phyloP scores from a whole-genome alignment of 64 coral and sea anemone genomes.

The Stylophora pistillata region DNA sequence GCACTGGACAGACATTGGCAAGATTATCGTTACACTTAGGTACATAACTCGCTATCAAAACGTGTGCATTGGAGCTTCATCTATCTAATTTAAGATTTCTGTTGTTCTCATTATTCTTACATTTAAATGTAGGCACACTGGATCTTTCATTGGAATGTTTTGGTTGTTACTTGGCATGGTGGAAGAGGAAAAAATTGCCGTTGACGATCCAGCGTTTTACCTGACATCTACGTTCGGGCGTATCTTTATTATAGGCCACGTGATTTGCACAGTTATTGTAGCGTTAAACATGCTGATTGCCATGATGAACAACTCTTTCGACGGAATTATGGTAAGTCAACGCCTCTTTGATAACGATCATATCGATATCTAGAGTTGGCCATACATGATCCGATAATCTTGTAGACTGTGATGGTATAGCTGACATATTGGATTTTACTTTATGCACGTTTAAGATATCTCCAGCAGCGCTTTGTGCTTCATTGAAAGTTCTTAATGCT shows the following conservation, averaged over 20 bases:
- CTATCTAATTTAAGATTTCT: background rate
- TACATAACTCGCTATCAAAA: no score
- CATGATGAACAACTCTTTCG: constrained; percentile 5
- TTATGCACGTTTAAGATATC: no score
- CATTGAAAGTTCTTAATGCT: no score
- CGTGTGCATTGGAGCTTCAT: no score
- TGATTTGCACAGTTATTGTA: background rate
- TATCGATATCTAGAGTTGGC: no score
- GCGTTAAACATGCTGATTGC: constrained; percentile 4
- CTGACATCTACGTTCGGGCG: background rate
- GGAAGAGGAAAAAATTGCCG: background rate
- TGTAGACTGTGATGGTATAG: no score
- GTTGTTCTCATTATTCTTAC: background rate
- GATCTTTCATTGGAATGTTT: background rate
- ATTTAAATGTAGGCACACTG: background rate
- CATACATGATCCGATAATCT: no score
- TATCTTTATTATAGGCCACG: background rate
- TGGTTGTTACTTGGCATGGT: background rate
- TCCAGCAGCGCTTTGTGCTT: no score
- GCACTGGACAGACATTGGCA: no score
- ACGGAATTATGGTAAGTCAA: background rate
- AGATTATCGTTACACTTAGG: no score
- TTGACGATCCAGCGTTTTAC: background rate
- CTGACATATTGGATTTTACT: no score
- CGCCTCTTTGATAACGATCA: background rate